These are phyloP conservation scores for Drosophila paranaensis DNA, from an alignment of 2,888 invertebrate genomes.

Conservation along the genomic window DNA sequence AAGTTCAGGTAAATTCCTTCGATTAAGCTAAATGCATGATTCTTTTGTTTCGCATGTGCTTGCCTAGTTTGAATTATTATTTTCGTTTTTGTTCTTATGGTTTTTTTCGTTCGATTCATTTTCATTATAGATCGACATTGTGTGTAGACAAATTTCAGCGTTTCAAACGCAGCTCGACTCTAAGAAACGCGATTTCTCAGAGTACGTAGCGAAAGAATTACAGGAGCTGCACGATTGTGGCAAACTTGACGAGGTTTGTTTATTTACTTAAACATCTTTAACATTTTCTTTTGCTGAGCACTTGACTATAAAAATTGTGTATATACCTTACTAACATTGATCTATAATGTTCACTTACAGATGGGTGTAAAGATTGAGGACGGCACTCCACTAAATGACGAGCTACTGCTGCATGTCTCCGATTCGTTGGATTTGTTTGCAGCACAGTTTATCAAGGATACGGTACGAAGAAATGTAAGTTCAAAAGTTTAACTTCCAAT, in stretches of 20 bases:
- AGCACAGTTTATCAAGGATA: conserved; percentile 88
- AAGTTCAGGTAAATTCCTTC: conserved; percentile 81
- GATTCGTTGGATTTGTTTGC: conserved; percentile 89
- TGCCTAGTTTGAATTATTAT: conserved; percentile 57
- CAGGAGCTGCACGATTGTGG: conserved; percentile 86
- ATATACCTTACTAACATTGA: too few relatives aligned
- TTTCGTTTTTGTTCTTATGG: conserved; percentile 67
- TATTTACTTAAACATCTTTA: neutral
- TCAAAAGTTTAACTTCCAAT: rapidly evolving
- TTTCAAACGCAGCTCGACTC: conserved; percentile 86
- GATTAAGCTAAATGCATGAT: conserved; percentile 12
- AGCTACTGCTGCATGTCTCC: conserved; percentile 88
- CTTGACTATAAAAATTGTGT: conserved; percentile 1
- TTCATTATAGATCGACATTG: conserved; percentile 88
- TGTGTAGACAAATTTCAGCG: conserved; percentile 87
- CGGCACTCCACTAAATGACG: conserved; percentile 86
- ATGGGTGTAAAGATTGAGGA: conserved; percentile 86
- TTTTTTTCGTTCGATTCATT: conserved; percentile 75
- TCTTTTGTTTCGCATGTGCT: conserved; percentile 14
- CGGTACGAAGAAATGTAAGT: conserved; percentile 90
- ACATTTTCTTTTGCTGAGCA: conserved; percentile 21
- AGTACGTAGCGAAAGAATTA: conserved; percentile 86
- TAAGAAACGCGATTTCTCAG: conserved; percentile 86
- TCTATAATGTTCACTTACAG: conserved; percentile 82
- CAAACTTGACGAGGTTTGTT: conserved; percentile 86